Evolutionary conservation across 1,140 invertebrate species (phyloP).

Genomic region (Bombus turneri): DNA sequence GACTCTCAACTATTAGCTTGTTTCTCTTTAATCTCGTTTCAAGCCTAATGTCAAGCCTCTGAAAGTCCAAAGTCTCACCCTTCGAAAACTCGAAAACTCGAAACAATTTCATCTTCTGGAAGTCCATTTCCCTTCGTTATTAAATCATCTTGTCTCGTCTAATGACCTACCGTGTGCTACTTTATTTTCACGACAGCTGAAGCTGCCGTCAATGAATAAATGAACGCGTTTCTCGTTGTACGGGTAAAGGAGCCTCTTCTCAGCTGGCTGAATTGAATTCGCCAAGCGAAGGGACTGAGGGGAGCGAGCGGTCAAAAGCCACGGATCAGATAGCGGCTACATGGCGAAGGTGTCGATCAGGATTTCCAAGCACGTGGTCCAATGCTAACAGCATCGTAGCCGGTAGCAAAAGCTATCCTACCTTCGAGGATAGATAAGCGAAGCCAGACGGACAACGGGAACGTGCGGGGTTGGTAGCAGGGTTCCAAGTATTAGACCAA

Average conservation of each 20-base stretch:
- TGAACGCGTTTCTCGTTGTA: constrained; percentile 17
- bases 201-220: constrained; percentile 53
- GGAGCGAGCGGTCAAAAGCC: constrained; percentile 28
- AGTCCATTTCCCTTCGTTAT: neutral
- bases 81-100: neutral
- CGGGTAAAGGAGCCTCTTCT: constrained; percentile 19
- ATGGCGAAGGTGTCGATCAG: constrained; percentile 70
- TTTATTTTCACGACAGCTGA: constrained; percentile 20
- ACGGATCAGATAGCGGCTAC: constrained; percentile 65
- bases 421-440: constrained; percentile 56
- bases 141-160: constrained; percentile 13
- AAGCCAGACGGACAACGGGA: constrained; percentile 64
- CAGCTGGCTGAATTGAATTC: constrained; percentile 57
- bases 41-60: neutral
- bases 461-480: constrained; percentile 36
- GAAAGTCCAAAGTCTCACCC: neutral
- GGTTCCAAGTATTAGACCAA: constrained; percentile 49
- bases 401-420: constrained; percentile 65
- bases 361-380: constrained; percentile 78
- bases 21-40: neutral
- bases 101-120: neutral
- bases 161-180: constrained; percentile 12
- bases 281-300: constrained; percentile 35
- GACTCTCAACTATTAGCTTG: no score
- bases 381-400: constrained; percentile 76